Percentiles rank a stretch among this genome's conserved stretches.
Conservation (phyloP, 35 echinoderm and acorn worm genomes). For the Nesometra sesokonis region DNA sequence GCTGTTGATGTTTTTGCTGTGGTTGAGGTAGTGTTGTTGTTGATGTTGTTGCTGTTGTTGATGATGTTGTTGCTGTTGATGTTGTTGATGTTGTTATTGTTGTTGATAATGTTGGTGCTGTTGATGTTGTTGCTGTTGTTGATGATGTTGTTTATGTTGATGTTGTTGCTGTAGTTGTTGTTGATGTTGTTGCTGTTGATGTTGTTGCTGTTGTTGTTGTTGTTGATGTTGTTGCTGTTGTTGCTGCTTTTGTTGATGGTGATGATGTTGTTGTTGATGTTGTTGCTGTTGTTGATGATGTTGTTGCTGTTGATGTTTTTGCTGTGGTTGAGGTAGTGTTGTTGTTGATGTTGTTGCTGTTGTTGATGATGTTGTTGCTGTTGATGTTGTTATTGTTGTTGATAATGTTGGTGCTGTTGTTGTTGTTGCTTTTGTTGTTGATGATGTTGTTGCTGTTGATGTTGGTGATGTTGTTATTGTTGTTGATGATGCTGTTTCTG, state of each 20-base stretch:
- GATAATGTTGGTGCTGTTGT: background rate
- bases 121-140: background rate
- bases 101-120: background rate
- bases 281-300: background rate
- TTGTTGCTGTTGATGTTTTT: too few relatives aligned
- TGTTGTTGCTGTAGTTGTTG: background rate
- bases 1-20: too few relatives aligned
- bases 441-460: too few relatives aligned
- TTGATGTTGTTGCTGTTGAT: background rate
- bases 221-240: background rate
- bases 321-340: too few relatives aligned
- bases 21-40: too few relatives aligned
- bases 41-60: conserved; percentile 4
- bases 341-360: background rate
- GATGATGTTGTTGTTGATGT: background rate
- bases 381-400: too few relatives aligned
- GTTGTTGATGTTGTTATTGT: background rate
- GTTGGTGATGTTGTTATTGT: too few relatives aligned
- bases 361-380: background rate
- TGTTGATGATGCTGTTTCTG: too few relatives aligned
- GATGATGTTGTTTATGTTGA: too few relatives aligned
- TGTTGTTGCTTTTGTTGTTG: too few relatives aligned
- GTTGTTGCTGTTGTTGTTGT: background rate
- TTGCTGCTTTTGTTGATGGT: too few relatives aligned
- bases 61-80: background rate